Conservation (phyloP, 2,888 invertebrate species). For the Mechanitis messenoides region DNA sequence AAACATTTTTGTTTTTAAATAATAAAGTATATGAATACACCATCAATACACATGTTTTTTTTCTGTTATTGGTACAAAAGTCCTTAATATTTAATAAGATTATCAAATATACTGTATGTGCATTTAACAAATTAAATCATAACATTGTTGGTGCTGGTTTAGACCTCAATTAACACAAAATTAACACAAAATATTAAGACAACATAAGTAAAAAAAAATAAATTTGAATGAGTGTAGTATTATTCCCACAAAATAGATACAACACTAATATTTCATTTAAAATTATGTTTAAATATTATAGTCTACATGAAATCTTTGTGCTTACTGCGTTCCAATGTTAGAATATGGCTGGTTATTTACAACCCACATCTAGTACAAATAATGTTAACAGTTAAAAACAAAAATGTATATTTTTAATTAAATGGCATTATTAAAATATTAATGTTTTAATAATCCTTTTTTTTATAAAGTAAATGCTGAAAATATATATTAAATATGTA, state of each 20-base stretch:
- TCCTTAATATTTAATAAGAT: not conserved
- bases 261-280: not conserved
- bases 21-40: constrained; percentile 5
- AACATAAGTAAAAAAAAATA: no score
- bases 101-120: constrained; percentile 1
- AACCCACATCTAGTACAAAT: not conserved
- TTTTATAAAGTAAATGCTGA: no score
- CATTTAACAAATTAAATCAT: constrained; percentile 1
- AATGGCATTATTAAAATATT: no score
- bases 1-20: constrained; percentile 25
- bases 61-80: constrained; percentile 1
- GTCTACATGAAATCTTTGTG: constrained; percentile 1
- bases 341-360: not conserved
- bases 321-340: not conserved
- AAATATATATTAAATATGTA: no score
- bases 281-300: not conserved
- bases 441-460: no score
- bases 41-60: not conserved
- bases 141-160: not conserved
- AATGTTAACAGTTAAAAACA: no score
- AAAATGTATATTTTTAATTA: no score
- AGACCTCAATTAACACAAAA: no score
- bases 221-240: no score
- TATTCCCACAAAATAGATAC: no score
- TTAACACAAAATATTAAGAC: not conserved